Percentiles rank a stretch among this genome's conserved stretches.
phyloP scores from a whole-genome alignment of 2,888 invertebrate genomes.

The Scaeva pyrastri region DNA sequence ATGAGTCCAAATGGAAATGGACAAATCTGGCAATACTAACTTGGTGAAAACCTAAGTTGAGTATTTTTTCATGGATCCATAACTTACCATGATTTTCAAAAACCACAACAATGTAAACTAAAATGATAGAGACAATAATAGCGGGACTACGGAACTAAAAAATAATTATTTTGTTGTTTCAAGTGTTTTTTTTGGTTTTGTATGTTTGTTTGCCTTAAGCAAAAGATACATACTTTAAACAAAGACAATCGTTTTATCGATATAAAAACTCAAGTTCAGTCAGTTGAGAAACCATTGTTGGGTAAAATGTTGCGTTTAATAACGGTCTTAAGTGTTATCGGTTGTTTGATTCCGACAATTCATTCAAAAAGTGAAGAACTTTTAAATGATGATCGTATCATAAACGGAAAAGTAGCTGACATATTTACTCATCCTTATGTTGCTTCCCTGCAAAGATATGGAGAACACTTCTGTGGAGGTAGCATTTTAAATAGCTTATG shows the following conservation, averaged over 20 bases:
- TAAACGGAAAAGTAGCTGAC: neutral
- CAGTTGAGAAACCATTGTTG: neutral
- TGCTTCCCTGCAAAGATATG: neutral
- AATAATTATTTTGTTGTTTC: neutral
- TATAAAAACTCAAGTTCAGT: neutral
- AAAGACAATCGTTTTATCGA: neutral
- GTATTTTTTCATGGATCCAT: no score
- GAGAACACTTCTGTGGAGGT: conserved; percentile 85
- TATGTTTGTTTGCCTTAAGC: neutral
- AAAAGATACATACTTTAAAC: neutral
- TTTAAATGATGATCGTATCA: neutral
- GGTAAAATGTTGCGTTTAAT: neutral
- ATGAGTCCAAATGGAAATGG: no score
- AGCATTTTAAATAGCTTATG: conserved; percentile 83
- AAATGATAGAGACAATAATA: no score
- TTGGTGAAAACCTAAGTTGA: no score
- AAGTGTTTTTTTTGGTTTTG: neutral
- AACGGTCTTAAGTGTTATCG: neutral
- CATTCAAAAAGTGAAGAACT: neutral
- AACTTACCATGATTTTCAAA: no score
- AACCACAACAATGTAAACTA: no score
- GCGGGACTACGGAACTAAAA: no score
- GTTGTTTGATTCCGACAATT: neutral
- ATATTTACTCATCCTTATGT: neutral
- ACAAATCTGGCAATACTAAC: no score